Conservation (phyloP, 2,113 vertebrate genomes). For the Gasterosteus aculeatus region DNA sequence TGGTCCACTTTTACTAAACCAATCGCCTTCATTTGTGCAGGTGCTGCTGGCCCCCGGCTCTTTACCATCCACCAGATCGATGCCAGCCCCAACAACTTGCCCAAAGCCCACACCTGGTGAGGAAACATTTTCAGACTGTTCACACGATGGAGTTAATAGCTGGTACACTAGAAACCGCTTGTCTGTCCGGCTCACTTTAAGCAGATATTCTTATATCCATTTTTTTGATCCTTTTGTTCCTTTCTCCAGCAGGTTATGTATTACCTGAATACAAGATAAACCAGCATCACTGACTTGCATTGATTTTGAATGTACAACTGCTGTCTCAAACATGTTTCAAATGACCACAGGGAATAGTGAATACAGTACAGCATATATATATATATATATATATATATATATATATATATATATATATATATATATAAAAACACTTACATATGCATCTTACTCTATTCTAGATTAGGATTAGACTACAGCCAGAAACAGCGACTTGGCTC, state of each 20-base stretch:
- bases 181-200: background rate
- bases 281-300: background rate
- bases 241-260: background rate
- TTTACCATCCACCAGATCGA: constrained; percentile 99
- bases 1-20: background rate
- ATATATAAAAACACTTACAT: too few relatives aligned
- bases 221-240: background rate
- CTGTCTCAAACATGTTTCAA: background rate
- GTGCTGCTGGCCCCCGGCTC: constrained; percentile 94
- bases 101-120: constrained; percentile 98
- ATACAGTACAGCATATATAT: background rate
- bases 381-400: too few relatives aligned
- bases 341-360: too few relatives aligned
- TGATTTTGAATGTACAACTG: background rate
- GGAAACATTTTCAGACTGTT: constrained; percentile 23
- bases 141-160: background rate
- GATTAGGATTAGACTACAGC: background rate
- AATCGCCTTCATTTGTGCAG: constrained; percentile 65
- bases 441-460: background rate
- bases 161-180: background rate
- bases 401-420: too few relatives aligned
- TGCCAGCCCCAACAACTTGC: constrained; percentile 94
- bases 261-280: background rate
- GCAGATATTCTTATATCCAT: background rate
- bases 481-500: background rate